Percentiles rank a stretch among this genome's conserved stretches.
Conservation (phyloP, 2,113 vertebrate genomes). For the Apodemus sylvaticus region DNA sequence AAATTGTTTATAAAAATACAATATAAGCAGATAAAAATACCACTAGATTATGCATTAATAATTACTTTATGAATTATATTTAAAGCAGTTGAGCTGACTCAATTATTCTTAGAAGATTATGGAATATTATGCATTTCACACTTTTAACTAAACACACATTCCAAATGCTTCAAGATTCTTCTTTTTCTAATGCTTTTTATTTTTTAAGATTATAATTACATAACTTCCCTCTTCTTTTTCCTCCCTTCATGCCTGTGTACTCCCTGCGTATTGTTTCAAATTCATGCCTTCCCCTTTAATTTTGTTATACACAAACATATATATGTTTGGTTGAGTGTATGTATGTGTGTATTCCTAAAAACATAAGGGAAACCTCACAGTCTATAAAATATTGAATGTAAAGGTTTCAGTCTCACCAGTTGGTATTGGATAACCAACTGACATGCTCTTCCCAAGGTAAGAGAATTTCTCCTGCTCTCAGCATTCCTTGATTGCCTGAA, state of each 20-base stretch:
- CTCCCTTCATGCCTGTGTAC: rapidly evolving
- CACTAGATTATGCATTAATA: constrained; percentile 32
- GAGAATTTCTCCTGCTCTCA: neutral
- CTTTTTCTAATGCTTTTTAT: neutral
- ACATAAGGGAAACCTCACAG: neutral
- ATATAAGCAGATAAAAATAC: neutral
- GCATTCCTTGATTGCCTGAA: neutral
- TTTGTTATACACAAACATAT: neutral
- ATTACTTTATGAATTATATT: constrained; percentile 26
- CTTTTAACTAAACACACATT: constrained; percentile 32
- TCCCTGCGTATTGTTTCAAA: neutral
- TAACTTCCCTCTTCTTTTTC: neutral
- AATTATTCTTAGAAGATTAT: neutral
- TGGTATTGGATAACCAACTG: neutral
- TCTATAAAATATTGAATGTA: too few relatives aligned
- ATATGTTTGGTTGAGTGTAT: neutral
- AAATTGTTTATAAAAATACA: constrained; percentile 15
- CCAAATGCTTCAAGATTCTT: constrained; percentile 16
- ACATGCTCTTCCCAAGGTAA: neutral
- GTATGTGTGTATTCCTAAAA: neutral
- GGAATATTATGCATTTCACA: neutral
- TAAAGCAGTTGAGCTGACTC: neutral
- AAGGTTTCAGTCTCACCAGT: too few relatives aligned
- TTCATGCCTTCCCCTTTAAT: neutral
- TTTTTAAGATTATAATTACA: neutral